Percentiles rank a stretch among this genome's conserved stretches.
These are phyloP conservation scores for Tholera decimalis DNA, from an alignment of 2,888 invertebrate species.

Conservation along the genomic window DNA sequence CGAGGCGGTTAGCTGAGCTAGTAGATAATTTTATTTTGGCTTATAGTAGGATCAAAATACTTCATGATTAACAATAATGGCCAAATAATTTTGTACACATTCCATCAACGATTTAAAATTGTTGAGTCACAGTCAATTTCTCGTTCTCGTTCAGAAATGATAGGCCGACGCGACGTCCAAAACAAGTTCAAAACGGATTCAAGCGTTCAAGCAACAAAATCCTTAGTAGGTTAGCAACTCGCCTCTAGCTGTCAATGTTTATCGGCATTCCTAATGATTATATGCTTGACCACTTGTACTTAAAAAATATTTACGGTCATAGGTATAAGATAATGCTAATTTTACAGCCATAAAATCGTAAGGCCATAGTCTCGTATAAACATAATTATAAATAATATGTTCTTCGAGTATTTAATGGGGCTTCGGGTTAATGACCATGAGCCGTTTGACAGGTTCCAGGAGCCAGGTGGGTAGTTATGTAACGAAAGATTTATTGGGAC, in stretches of 20 bases:
- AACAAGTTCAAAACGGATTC: slow-evolving; percentile 2
- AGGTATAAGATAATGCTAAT: slow-evolving; percentile 1
- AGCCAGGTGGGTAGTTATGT: slow-evolving; percentile 24
- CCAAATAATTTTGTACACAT: background rate
- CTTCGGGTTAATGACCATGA: slow-evolving; percentile 40
- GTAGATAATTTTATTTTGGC: background rate
- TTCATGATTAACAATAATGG: no score
- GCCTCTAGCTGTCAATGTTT: background rate
- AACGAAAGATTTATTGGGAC: slow-evolving; percentile 17
- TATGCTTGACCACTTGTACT: background rate
- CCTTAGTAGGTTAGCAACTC: background rate
- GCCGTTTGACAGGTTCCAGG: slow-evolving; percentile 22
- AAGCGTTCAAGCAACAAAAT: background rate
- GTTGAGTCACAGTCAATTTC: background rate
- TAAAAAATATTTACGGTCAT: slow-evolving; percentile 17
- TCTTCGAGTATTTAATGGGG: slow-evolving; percentile 23
- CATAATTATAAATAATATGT: slow-evolving; percentile 48
- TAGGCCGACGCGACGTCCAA: background rate
- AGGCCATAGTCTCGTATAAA: slow-evolving; percentile 15
- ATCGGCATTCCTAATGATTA: background rate
- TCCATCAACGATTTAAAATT: background rate
- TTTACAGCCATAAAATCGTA: background rate
- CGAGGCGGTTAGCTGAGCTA: no score
- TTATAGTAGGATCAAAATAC: no score
- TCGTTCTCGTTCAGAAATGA: background rate